Conservation (phyloP, 2,888 invertebrate species). For the Entomobrya multifasciata region DNA sequence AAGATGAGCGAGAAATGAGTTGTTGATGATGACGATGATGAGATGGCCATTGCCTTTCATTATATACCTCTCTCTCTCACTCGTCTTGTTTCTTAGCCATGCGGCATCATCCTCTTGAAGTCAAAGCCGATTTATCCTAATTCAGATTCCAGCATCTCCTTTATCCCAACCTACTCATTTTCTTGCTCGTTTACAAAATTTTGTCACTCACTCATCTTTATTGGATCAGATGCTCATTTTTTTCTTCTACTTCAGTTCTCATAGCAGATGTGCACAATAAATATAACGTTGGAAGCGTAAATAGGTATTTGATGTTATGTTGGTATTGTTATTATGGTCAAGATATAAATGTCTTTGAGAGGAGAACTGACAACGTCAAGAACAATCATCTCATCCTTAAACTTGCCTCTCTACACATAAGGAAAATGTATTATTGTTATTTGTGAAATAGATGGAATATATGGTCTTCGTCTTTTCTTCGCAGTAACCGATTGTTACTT, state of each 20-base stretch:
- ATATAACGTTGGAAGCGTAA: not conserved
- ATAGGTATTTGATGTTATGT: not conserved
- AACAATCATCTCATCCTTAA: constrained; percentile 53
- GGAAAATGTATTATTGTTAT: constrained; percentile 43
- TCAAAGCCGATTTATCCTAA: constrained; percentile 73
- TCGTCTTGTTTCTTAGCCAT: constrained; percentile 22
- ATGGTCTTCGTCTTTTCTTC: constrained; percentile 31
- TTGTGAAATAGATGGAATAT: constrained; percentile 29
- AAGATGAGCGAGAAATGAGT: constrained; percentile 32
- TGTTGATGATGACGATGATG: constrained; percentile 45
- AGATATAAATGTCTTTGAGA: constrained; percentile 29
- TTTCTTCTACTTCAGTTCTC: constrained; percentile 44
- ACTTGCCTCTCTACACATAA: constrained; percentile 29
- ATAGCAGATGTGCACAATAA: constrained; percentile 51
- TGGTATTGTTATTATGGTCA: constrained; percentile 25
- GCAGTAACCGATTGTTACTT: constrained; percentile 67
- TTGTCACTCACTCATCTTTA: constrained; percentile 73
- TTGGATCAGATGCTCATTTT: constrained; percentile 56
- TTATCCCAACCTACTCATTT: constrained; percentile 72
- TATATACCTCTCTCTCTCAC: too few species aligned
- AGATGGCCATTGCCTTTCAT: constrained; percentile 59
- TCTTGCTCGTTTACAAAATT: constrained; percentile 69
- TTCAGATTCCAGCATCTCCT: constrained; percentile 71
- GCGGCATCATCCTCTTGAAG: constrained; percentile 66
- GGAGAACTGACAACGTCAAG: constrained; percentile 54